Evolutionary conservation across 2,888 invertebrate species (phyloP).

Genomic region (Drosophila atroscutellata): DNA sequence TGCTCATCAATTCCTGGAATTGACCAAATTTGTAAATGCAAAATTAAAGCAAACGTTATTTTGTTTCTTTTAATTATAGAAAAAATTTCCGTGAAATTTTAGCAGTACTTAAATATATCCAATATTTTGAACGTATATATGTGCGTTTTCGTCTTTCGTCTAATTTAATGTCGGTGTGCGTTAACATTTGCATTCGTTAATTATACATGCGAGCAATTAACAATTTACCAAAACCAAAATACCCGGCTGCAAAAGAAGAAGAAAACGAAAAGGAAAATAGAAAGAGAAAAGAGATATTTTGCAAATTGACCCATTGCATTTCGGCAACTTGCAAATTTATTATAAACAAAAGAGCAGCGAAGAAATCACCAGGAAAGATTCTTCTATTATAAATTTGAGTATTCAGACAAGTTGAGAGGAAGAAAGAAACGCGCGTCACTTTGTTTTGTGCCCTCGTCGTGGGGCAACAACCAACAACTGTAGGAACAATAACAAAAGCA

Average conservation of each 20-base stretch:
- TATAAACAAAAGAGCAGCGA: constrained; percentile 25
- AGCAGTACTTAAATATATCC: constrained; percentile 64
- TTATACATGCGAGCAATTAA: constrained; percentile 37
- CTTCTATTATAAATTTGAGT: constrained; percentile 30
- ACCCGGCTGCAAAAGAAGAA: constrained; percentile 17
- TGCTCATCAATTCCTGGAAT: constrained; percentile 52
- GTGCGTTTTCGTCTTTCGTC: constrained; percentile 62
- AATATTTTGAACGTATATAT: constrained; percentile 63
- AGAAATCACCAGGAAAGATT: constrained; percentile 25
- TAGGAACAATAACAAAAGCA: constrained; percentile 4
- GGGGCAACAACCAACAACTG: constrained; percentile 12
- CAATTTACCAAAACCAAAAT: constrained; percentile 27
- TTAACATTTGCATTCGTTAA: constrained; percentile 51
- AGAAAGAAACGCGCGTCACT: constrained; percentile 41
- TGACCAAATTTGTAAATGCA: constrained; percentile 65
- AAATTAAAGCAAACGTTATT: constrained; percentile 68
- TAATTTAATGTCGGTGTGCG: constrained; percentile 59
- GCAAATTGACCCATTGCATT: constrained; percentile 33
- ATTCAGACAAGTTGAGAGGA: constrained; percentile 25
- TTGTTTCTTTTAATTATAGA: constrained; percentile 71
- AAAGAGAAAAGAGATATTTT: constrained; percentile 15
- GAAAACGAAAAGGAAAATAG: constrained; percentile 1
- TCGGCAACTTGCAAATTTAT: constrained; percentile 27
- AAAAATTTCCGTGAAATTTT: constrained; percentile 77
- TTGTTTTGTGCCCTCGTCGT: constrained; percentile 39